A percentile compares a stretch with the other conserved stretches of the same genome.
These are phyloP conservation scores for Chroicocephalus ridibundus DNA, from an alignment of 2,113 vertebrate species.

Conservation along the genomic window DNA sequence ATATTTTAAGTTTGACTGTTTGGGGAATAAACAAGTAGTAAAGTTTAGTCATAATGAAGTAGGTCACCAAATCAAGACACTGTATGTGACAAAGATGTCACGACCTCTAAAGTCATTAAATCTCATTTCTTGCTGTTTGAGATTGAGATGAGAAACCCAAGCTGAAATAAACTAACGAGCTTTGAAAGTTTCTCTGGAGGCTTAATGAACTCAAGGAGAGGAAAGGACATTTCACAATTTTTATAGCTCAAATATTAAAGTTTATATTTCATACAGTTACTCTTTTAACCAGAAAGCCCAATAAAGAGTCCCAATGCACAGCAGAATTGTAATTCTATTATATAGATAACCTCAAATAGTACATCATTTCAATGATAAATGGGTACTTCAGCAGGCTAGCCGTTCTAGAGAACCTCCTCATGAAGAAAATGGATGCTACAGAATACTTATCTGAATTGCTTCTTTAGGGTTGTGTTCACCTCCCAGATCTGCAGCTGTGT, in stretches of 20 bases:
- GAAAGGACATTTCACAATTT: slow-evolving; percentile 48
- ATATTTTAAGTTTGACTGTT: neutral
- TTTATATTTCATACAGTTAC: slow-evolving; percentile 31
- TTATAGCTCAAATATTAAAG: slow-evolving; percentile 57
- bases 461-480: neutral
- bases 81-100: neutral
- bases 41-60: slow-evolving; percentile 5
- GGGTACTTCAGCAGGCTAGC: neutral
- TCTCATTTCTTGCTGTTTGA: slow-evolving; percentile 42
- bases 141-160: slow-evolving; percentile 36
- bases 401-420: neutral
- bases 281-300: slow-evolving; percentile 7
- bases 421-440: neutral
- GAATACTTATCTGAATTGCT: neutral
- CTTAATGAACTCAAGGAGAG: slow-evolving; percentile 63
- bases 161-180: slow-evolving; percentile 52
- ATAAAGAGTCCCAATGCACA: neutral
- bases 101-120: slow-evolving; percentile 49
- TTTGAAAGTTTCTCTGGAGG: slow-evolving; percentile 40
- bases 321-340: neutral
- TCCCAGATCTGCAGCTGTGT: neutral
- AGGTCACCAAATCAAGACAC: neutral
- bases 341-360: neutral
- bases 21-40: neutral
- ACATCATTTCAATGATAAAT: neutral